phyloP scores from a whole-genome alignment of 2,113 vertebrate genomes.

The Mus pahari region DNA sequence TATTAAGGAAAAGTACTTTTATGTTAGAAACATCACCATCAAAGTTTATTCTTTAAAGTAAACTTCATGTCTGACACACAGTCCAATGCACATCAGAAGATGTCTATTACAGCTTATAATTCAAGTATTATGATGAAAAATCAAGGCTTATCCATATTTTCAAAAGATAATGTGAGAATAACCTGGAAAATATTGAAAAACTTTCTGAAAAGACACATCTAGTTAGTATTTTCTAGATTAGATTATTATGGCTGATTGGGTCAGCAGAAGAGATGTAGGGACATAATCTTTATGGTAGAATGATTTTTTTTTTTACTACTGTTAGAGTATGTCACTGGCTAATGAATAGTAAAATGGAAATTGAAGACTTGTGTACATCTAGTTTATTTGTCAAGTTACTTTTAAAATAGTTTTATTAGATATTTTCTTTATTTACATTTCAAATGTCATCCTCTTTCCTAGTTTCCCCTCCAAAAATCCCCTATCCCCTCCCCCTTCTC shows the following conservation, averaged over 20 bases:
- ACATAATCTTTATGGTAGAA: not conserved
- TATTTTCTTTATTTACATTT: too few species aligned
- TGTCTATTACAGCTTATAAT: not conserved
- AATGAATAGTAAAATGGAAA: constrained; percentile 27
- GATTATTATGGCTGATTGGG: not conserved
- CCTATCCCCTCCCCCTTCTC: too few species aligned
- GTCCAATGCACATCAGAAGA: constrained; percentile 1
- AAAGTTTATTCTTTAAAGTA: constrained; percentile 42
- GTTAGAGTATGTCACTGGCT: not conserved
- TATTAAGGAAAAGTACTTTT: constrained; percentile 12
- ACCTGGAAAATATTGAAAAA: not conserved
- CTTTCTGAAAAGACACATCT: not conserved
- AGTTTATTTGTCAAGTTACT: constrained; percentile 24
- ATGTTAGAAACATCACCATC: not conserved
- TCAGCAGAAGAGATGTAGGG: not conserved
- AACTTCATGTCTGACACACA: not conserved
- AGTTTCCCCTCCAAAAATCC: too few species aligned
- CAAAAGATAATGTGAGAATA: constrained; percentile 11
- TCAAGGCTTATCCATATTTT: not conserved
- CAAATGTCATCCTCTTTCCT: too few species aligned
- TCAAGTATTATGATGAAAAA: not conserved
- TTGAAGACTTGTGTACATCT: constrained; percentile 22
- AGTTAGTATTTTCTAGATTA: not conserved
- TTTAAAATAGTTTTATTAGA: too few species aligned
- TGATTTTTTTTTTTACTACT: not conserved